Conservation (phyloP, 2,797 vertebrate species). For the Rallus crepitans region DNA sequence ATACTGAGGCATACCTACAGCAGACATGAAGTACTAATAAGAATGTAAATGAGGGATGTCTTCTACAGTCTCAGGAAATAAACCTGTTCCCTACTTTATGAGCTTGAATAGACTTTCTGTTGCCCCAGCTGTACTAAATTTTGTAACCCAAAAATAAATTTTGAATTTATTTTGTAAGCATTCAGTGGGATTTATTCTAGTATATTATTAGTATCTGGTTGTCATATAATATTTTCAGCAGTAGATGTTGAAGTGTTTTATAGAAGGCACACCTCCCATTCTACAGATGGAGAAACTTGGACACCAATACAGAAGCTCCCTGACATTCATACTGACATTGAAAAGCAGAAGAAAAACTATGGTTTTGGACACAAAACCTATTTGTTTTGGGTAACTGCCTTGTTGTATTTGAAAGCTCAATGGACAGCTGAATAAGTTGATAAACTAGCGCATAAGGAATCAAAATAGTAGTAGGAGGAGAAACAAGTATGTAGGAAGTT, state of each 20-base stretch:
- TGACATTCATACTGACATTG: neutral
- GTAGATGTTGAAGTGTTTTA: neutral
- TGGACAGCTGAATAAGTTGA: neutral
- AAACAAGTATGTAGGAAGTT: neutral
- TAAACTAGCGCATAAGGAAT: neutral
- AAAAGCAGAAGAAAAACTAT: slow-evolving; percentile 1
- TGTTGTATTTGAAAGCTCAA: neutral
- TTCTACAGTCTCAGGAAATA: neutral
- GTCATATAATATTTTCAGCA: neutral
- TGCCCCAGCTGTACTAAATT: neutral
- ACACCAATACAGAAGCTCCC: neutral
- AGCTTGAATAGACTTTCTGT: neutral
- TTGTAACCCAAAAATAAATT: neutral
- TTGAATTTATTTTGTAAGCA: neutral
- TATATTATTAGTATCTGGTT: neutral
- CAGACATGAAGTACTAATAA: neutral
- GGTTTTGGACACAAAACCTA: neutral
- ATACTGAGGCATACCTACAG: neutral
- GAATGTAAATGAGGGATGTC: neutral
- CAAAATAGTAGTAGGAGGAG: neutral
- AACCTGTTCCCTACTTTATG: neutral
- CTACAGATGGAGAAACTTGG: neutral
- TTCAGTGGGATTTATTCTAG: neutral
- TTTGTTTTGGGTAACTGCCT: neutral
- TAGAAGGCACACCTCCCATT: neutral